These are phyloP conservation scores for Amiota minor DNA, from an alignment of 2,888 invertebrate species.

Conservation along the genomic window DNA sequence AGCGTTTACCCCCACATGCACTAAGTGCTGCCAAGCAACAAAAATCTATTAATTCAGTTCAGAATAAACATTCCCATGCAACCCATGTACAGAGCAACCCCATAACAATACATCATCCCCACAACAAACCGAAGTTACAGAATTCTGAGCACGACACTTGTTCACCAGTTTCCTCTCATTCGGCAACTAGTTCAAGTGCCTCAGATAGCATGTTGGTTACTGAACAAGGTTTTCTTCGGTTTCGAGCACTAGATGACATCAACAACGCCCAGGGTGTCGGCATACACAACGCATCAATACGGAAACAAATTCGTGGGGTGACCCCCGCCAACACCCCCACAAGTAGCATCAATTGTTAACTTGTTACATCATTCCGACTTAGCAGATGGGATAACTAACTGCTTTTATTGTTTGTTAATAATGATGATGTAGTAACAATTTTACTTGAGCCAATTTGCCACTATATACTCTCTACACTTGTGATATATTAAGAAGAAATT, in stretches of 20 bases:
- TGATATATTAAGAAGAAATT: slow-evolving; percentile 51
- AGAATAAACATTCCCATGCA: slow-evolving; percentile 28
- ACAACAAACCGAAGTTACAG: neutral
- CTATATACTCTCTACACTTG: slow-evolving; percentile 63
- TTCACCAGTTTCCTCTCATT: slow-evolving; percentile 44
- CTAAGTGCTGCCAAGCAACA: slow-evolving; percentile 19
- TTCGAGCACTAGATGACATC: slow-evolving; percentile 80
- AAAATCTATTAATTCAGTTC: slow-evolving; percentile 22
- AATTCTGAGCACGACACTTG: slow-evolving; percentile 32
- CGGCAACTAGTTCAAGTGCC: slow-evolving; percentile 60
- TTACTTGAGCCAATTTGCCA: slow-evolving; percentile 52
- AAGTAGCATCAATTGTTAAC: slow-evolving; percentile 11
- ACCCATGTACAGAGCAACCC: slow-evolving; percentile 45
- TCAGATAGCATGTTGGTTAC: slow-evolving; percentile 88
- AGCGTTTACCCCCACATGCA: slow-evolving; percentile 19
- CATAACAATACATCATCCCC: slow-evolving; percentile 60
- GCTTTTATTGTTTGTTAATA: slow-evolving; percentile 11
- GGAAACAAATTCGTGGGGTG: slow-evolving; percentile 45
- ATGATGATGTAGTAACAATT: neutral
- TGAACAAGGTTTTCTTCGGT: slow-evolving; percentile 90
- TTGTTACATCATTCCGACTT: slow-evolving; percentile 22
- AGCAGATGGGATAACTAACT: neutral
- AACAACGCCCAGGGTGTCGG: slow-evolving; percentile 58
- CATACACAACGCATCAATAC: slow-evolving; percentile 59
- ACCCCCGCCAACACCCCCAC: slow-evolving; percentile 33